These are phyloP conservation scores for Scomberomorus guttatus DNA, from an alignment of 2,797 vertebrate species.

Conservation along the genomic window DNA sequence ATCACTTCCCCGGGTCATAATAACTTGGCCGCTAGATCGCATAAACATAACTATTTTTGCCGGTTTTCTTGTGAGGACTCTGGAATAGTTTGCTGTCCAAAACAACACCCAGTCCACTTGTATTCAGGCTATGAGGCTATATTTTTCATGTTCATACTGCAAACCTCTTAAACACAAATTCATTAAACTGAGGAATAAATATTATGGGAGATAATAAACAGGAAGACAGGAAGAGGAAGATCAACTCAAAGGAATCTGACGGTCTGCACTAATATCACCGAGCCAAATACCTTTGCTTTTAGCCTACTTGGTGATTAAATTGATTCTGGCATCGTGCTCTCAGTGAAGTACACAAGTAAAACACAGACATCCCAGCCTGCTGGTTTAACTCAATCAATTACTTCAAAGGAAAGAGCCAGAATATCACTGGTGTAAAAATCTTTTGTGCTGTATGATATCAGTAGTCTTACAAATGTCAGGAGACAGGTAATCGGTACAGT, in stretches of 20 bases:
- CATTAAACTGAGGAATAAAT: neutral
- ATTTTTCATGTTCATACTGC: neutral
- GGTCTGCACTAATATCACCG: too few relatives aligned
- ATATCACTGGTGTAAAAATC: neutral
- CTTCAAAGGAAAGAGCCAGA: neutral
- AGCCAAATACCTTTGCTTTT: neutral
- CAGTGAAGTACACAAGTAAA: slow-evolving; percentile 15
- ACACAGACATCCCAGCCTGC: neutral
- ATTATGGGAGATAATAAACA: neutral
- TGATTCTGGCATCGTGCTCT: neutral
- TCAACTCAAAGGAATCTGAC: neutral
- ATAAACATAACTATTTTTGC: too few relatives aligned
- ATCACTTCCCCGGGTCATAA: too few relatives aligned
- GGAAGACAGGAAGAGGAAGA: neutral
- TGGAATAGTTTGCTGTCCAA: neutral
- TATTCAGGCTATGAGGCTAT: neutral
- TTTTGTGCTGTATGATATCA: neutral
- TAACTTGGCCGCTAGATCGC: too few relatives aligned
- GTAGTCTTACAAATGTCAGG: neutral
- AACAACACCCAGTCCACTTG: neutral
- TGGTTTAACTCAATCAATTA: neutral
- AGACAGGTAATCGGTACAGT: neutral
- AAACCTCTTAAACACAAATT: neutral
- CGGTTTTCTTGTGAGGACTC: too few relatives aligned
- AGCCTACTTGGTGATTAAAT: neutral